Evolutionary conservation across 2,888 invertebrate genomes (phyloP).

Genomic region (Cataglyphis livida): DNA sequence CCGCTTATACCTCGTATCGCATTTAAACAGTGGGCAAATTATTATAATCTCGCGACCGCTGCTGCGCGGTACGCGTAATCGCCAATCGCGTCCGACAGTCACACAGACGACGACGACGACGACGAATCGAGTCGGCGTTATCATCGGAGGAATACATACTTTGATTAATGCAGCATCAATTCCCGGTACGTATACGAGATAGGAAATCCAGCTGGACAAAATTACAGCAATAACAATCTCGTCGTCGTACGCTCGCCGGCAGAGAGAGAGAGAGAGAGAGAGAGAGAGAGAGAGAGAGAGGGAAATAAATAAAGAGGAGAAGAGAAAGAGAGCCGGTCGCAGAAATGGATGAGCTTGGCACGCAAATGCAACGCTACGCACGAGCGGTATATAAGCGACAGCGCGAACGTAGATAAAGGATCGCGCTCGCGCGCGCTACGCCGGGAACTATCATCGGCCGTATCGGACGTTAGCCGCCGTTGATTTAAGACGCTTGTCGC

Average conservation of each 20-base stretch:
- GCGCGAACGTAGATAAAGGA: conserved; percentile 65
- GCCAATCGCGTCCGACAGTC: conserved; percentile 23
- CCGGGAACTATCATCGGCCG: conserved; percentile 60
- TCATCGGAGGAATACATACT: conserved; percentile 34
- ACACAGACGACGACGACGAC: conserved; percentile 11
- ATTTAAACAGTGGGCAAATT: conserved; percentile 36
- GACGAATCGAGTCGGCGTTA: conserved; percentile 42
- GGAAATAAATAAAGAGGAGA: not conserved
- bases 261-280: not conserved
- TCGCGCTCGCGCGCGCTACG: conserved; percentile 66
- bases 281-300: not conserved
- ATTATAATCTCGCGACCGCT: conserved; percentile 31
- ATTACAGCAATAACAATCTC: conserved; percentile 45
- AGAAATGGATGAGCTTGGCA: conserved; percentile 43
- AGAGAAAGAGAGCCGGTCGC: not conserved
- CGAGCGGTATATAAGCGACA: conserved; percentile 20
- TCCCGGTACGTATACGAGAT: conserved; percentile 38
- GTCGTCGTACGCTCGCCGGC: conserved; percentile 17
- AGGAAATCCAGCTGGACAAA: conserved; percentile 42
- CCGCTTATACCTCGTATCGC: conserved; percentile 2
- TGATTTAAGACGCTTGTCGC: conserved; percentile 78
- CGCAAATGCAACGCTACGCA: conserved; percentile 40
- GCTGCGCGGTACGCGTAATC: not conserved
- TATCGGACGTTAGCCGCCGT: conserved; percentile 52
- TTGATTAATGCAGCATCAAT: conserved; percentile 53